phyloP scores from a whole-genome alignment of 2,113 vertebrate genomes.

The Arenaria interpres region DNA sequence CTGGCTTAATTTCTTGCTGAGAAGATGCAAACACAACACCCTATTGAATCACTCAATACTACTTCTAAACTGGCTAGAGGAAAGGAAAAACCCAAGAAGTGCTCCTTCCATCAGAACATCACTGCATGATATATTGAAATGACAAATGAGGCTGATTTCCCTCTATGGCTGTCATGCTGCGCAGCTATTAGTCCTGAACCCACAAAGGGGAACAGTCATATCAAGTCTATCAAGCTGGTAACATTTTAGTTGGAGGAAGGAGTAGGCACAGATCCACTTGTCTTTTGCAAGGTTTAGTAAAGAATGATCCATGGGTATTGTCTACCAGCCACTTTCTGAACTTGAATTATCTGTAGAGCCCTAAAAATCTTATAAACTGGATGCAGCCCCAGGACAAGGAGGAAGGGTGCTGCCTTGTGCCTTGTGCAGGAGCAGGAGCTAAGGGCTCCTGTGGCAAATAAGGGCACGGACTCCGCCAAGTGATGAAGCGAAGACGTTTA shows the following conservation, averaged over 20 bases:
- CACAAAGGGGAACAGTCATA: not conserved
- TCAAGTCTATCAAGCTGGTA: not conserved
- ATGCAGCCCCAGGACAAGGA: not conserved
- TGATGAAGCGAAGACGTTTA: too few relatives aligned
- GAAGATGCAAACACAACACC: not conserved
- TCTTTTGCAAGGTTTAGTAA: not conserved
- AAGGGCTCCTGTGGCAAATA: too few relatives aligned
- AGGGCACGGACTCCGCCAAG: too few relatives aligned
- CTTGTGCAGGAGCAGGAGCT: too few relatives aligned
- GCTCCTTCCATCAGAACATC: not conserved
- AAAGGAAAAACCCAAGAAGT: not conserved
- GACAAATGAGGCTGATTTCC: not conserved
- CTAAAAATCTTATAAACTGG: not conserved
- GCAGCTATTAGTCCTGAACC: not conserved
- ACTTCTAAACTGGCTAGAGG: not conserved
- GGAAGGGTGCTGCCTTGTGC: not conserved
- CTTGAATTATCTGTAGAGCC: not conserved
- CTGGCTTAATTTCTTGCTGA: not conserved
- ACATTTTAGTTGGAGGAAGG: not conserved
- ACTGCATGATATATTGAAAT: not conserved
- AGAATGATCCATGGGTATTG: not conserved
- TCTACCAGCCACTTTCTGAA: not conserved
- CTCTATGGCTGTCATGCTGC: not conserved
- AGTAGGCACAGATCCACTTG: not conserved
- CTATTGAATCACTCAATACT: not conserved